Percentiles rank a stretch among this genome's conserved stretches.
Conservation (phyloP, 2,888 invertebrate genomes). For the Alviniconcha strummeri region DNA sequence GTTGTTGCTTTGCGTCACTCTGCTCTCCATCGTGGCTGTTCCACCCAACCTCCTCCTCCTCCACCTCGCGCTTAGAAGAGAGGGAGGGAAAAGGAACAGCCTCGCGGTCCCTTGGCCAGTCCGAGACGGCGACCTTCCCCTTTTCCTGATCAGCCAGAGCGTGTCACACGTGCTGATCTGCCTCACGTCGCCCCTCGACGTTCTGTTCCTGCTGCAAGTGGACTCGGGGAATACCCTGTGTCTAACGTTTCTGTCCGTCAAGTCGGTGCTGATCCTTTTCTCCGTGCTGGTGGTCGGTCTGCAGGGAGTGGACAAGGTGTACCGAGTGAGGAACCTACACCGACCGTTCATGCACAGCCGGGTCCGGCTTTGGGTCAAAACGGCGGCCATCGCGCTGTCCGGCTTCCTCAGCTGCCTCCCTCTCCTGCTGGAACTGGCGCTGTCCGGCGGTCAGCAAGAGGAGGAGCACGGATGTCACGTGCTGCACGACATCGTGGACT, state of each 20-base stretch:
- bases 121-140: background rate
- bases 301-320: slow-evolving; percentile 12
- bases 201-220: background rate
- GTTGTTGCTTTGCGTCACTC: slow-evolving; percentile 1
- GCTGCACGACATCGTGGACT: background rate
- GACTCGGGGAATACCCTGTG: background rate
- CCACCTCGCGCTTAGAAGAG: background rate
- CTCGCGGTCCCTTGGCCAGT: background rate
- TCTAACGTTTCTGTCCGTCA: slow-evolving; percentile 8
- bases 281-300: slow-evolving; percentile 7
- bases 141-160: background rate
- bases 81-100: background rate
- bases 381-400: background rate
- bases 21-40: slow-evolving; percentile 7
- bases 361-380: background rate
- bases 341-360: background rate
- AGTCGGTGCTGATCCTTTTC: slow-evolving; percentile 20
- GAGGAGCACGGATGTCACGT: background rate
- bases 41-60: slow-evolving; percentile 24
- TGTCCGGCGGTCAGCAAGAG: background rate
- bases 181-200: slow-evolving; percentile 10
- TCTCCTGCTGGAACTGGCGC: background rate
- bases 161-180: slow-evolving; percentile 17
- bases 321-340: slow-evolving; percentile 15
- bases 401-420: background rate